These are phyloP conservation scores for Pectinophora gossypiella DNA, from an alignment of 1,140 invertebrate species.

Conservation along the genomic window DNA sequence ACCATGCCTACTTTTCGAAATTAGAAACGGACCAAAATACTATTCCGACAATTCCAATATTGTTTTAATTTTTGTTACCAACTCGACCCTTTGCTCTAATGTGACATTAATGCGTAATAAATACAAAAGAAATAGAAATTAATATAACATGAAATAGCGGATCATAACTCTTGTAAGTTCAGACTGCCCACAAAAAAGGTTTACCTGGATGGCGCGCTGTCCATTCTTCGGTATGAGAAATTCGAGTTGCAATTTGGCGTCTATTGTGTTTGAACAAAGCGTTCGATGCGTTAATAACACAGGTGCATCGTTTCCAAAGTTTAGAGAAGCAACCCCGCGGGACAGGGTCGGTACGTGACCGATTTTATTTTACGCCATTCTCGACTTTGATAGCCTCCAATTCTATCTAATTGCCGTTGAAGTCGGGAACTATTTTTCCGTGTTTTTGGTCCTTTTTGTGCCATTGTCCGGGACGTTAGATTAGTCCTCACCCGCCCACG, in stretches of 20 bases:
- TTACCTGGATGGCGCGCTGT: conserved; percentile 36
- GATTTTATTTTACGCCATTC: conserved; percentile 57
- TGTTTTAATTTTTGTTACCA: background rate
- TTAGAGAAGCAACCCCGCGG: conserved; percentile 27
- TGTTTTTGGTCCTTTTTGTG: conserved; percentile 40
- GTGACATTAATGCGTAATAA: background rate
- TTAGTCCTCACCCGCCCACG: conserved; percentile 40
- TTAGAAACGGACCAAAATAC: conserved; percentile 20
- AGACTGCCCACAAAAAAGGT: conserved; percentile 25
- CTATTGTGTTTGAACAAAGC: conserved; percentile 64
- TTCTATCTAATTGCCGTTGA: conserved; percentile 61
- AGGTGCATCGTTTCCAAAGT: conserved; percentile 61
- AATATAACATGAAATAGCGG: background rate
- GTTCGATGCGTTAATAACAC: conserved; percentile 64
- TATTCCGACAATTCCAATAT: background rate
- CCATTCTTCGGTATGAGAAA: conserved; percentile 45
- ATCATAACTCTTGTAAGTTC: conserved; percentile 10
- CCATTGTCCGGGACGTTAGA: conserved; percentile 41
- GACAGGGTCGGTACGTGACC: conserved; percentile 45
- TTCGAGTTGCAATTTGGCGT: conserved; percentile 63
- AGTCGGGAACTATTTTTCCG: conserved; percentile 52
- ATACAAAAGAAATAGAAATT: conserved; percentile 4
- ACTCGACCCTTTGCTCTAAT: background rate
- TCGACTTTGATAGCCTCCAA: conserved; percentile 50
- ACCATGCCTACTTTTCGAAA: conserved; percentile 19